Conservation (phyloP, 2,113 vertebrate species). For the Chaetodon trifascialis region DNA sequence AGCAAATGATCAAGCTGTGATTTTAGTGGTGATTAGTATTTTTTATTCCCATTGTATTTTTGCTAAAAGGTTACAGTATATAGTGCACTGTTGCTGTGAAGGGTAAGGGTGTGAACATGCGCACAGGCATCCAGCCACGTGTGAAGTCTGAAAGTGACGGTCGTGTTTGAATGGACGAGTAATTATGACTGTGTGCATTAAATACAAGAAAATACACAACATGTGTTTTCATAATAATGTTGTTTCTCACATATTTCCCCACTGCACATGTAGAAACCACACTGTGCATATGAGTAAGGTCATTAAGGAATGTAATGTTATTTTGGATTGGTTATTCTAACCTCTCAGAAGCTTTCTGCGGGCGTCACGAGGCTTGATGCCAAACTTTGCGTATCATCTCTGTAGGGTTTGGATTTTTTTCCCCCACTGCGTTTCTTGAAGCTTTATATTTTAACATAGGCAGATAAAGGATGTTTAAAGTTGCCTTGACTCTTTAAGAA, state of each 20-base stretch:
- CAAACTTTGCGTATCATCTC: constrained; percentile 27
- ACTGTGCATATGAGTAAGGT: background rate
- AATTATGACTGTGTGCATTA: background rate
- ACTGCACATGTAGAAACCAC: background rate
- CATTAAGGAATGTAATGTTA: background rate
- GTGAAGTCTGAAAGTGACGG: too few species aligned
- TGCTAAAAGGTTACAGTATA: background rate
- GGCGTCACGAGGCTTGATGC: background rate
- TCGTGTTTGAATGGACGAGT: background rate
- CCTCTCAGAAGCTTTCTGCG: constrained; percentile 12
- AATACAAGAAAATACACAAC: background rate
- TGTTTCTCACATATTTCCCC: background rate
- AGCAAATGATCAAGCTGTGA: background rate
- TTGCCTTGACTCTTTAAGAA: constrained; percentile 46
- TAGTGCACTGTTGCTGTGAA: background rate
- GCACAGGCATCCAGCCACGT: background rate
- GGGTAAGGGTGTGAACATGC: background rate
- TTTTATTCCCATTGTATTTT: background rate
- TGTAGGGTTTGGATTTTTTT: constrained; percentile 17
- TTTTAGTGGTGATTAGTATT: background rate
- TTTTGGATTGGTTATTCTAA: background rate
- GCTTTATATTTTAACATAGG: constrained; percentile 44
- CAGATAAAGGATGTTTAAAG: constrained; percentile 35
- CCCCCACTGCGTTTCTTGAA: constrained; percentile 7
- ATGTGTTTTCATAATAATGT: background rate